phyloP scores from a whole-genome alignment of 2,113 vertebrate species.

The Myotis yumanensis region DNA sequence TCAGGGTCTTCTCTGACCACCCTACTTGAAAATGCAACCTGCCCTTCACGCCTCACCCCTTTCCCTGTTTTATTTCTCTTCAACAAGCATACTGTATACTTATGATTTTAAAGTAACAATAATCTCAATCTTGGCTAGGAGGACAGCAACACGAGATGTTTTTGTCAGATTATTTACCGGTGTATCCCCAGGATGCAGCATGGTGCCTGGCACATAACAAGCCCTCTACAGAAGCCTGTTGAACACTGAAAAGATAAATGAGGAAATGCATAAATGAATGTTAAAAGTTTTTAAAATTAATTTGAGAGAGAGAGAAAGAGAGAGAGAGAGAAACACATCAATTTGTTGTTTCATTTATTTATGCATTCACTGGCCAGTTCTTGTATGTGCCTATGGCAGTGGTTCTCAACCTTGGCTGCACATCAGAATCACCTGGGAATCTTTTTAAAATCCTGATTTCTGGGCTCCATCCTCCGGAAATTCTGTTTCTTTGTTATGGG shows the following conservation, averaged over 20 bases:
- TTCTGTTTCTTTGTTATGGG: too few relatives aligned
- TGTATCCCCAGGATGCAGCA: accelerated
- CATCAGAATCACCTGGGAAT: too few relatives aligned
- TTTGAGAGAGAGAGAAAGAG: too few relatives aligned
- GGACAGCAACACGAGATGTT: neutral
- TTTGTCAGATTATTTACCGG: neutral
- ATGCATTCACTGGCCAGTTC: too few relatives aligned
- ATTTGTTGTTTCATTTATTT: too few relatives aligned
- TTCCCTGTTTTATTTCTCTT: neutral
- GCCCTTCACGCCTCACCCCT: neutral
- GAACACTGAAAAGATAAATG: neutral
- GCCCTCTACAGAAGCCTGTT: neutral
- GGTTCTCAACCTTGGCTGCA: too few relatives aligned
- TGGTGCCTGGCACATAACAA: accelerated
- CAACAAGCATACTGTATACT: neutral
- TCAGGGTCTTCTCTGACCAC: neutral
- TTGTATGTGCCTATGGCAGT: too few relatives aligned
- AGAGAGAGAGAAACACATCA: too few relatives aligned
- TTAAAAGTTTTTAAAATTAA: too few relatives aligned
- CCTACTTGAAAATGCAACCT: neutral
- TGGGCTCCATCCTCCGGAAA: too few relatives aligned
- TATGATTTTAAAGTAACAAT: neutral
- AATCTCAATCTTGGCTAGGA: neutral
- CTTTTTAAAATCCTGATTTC: too few relatives aligned
- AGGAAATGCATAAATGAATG: neutral